Evolutionary conservation across 1,140 invertebrate species (phyloP), one percentile per base, ranked within the genome.

Genomic region (Trissolcus basalis): DNA sequence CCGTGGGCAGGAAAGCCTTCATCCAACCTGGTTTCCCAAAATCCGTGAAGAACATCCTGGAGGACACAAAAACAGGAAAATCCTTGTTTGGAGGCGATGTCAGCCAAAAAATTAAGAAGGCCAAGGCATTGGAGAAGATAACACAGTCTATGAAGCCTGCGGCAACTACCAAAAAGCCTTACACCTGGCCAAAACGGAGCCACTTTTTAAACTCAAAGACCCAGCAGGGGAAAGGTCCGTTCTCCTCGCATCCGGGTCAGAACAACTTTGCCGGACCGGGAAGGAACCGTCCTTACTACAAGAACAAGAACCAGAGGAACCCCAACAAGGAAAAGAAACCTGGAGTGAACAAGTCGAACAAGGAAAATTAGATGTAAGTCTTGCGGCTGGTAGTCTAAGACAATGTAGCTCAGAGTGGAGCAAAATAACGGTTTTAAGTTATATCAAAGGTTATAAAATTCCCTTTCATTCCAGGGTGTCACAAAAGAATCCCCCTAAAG

Each of bases 21-120:
- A 75, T 75, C 27, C 41, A 56, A 12, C 64, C 71, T 32, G 47
- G 39, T 32, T 51, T 73, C 2, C 12, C 39, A n/a, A 73, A 73
- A 53, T 14, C 51, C 49, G 43, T 61, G 13, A 47, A 59, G 36
- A 13, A 36, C 39, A 48, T 55, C 14, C 19, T 72, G 11, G 69
- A 72, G 3, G 27, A 44, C 8, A 50, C 59, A 32, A 43, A 56
- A n/a, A 41, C 60, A 39, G 65, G 45, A n/a, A 33, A 33, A 5
- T 51, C 36, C 9, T 19, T 74, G 6, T 74, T 58, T 43, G 63
- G 69, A 11, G 33, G 39, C 0, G 54, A 72, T 8, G 15, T 72
- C 2, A 33, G 49, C 14, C 50, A 72, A 33, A 72, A 64, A 9
- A 58, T 72, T 8, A 64, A 72, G 15, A 51, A 65, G 6, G 53